A percentile compares a stretch with the other conserved stretches of the same genome.
Evolutionary conservation across 2,888 invertebrate genomes (phyloP).

Genomic region (Lepidocyrtoides sp.): DNA sequence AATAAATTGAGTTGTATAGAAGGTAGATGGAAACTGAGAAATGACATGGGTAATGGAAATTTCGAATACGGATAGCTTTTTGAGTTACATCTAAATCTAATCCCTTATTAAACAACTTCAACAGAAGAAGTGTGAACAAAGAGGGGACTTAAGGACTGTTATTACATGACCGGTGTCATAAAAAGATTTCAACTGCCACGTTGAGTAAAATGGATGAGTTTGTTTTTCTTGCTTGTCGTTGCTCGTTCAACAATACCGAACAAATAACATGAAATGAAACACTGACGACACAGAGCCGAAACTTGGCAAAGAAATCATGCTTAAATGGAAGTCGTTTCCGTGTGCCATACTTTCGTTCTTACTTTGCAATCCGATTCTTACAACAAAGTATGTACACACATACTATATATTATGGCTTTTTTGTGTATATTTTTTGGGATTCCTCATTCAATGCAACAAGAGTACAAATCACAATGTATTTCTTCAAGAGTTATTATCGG

Average conservation of each 20-base stretch:
- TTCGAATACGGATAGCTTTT: neutral
- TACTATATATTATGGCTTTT: neutral
- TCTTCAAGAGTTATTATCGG: too few species aligned
- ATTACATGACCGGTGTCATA: constrained; percentile 78
- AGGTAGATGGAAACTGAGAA: constrained; percentile 1
- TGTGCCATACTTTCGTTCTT: neutral
- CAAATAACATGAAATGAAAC: constrained; percentile 46
- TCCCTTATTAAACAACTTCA: constrained; percentile 45
- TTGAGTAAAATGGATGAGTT: constrained; percentile 75
- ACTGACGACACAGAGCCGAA: neutral
- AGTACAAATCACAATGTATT: too few species aligned
- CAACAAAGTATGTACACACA: neutral
- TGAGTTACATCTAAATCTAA: constrained; percentile 25
- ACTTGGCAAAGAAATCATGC: neutral
- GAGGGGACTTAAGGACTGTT: constrained; percentile 67
- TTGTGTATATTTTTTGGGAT: too few species aligned
- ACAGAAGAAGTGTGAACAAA: constrained; percentile 64
- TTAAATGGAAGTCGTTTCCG: neutral
- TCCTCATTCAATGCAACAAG: too few species aligned
- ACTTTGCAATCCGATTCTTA: neutral
- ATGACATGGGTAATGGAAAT: constrained; percentile 37
- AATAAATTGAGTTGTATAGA: neutral
- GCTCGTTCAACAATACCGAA: constrained; percentile 53
- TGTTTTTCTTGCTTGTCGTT: constrained; percentile 70
- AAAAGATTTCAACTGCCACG: constrained; percentile 77